Evolutionary conservation across 2,113 vertebrate species (phyloP).

Genomic region (Eurypyga helias): DNA sequence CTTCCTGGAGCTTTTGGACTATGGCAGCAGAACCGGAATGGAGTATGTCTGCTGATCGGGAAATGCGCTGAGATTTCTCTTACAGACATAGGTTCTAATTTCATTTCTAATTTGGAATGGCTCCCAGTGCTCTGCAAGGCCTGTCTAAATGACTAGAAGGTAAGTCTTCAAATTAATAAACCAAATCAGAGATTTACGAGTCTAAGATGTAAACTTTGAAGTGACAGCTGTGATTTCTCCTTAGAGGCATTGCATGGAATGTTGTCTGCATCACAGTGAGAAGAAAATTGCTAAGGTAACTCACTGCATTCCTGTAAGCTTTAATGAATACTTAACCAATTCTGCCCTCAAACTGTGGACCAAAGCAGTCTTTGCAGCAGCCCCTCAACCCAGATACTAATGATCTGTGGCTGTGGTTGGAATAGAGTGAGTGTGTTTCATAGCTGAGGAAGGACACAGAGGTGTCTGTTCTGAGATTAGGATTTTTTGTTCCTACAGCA

Average conservation of each 20-base stretch:
- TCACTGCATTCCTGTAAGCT: slow-evolving; percentile 32
- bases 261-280: neutral
- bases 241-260: neutral
- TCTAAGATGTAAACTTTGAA: slow-evolving; percentile 36
- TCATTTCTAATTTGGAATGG: slow-evolving; percentile 47
- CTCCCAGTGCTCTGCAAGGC: slow-evolving; percentile 35
- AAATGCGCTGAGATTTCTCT: slow-evolving; percentile 18
- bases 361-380: neutral
- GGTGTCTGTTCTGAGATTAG: neutral
- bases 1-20: neutral
- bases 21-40: slow-evolving; percentile 5
- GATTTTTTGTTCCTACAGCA: neutral
- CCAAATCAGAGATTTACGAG: slow-evolving; percentile 10
- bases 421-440: neutral
- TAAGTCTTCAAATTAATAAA: slow-evolving; percentile 50
- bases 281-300: neutral
- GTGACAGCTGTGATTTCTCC: neutral
- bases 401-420: neutral
- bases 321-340: neutral
- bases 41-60: neutral
- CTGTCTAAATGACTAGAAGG: slow-evolving; percentile 36
- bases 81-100: slow-evolving; percentile 30
- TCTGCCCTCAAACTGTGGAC: neutral
- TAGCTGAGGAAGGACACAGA: neutral
- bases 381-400: neutral